These are phyloP conservation scores for Apis laboriosa DNA, from an alignment of 1,140 invertebrate genomes.

Conservation along the genomic window DNA sequence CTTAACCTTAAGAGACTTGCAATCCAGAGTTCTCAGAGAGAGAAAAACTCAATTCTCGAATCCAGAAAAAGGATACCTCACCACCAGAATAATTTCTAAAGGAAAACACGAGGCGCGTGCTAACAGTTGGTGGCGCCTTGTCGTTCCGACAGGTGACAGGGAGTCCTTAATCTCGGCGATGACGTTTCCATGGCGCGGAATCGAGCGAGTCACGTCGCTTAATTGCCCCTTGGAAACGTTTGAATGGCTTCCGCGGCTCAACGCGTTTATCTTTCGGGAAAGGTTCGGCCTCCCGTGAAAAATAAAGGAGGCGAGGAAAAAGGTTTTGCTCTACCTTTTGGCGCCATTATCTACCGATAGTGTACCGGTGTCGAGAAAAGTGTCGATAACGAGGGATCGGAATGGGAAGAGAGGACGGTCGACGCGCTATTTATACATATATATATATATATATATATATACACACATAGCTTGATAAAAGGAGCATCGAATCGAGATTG, in stretches of 20 bases:
- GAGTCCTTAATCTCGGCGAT: constrained; percentile 71
- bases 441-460: no score
- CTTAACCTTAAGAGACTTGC: no score
- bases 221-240: constrained; percentile 71
- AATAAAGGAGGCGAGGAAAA: neutral
- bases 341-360: neutral
- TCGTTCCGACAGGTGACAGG: constrained; percentile 66
- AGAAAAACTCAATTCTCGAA: neutral
- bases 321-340: constrained; percentile 14
- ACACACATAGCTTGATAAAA: neutral
- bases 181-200: constrained; percentile 70
- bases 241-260: constrained; percentile 26
- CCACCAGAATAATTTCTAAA: neutral
- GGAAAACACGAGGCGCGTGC: constrained; percentile 44
- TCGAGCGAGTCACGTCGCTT: constrained; percentile 75
- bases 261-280: constrained; percentile 59
- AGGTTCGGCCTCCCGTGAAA: neutral
- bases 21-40: no score
- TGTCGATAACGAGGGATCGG: constrained; percentile 61
- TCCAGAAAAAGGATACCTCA: neutral
- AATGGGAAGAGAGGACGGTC: constrained; percentile 2
- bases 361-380: constrained; percentile 6
- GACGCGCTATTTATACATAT: no score
- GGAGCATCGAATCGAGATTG: neutral
- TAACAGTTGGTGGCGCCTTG: constrained; percentile 51